Base-by-base conservation (phyloP, 2,113 vertebrate genomes). In the Todiramphus saurophagus region DNA sequence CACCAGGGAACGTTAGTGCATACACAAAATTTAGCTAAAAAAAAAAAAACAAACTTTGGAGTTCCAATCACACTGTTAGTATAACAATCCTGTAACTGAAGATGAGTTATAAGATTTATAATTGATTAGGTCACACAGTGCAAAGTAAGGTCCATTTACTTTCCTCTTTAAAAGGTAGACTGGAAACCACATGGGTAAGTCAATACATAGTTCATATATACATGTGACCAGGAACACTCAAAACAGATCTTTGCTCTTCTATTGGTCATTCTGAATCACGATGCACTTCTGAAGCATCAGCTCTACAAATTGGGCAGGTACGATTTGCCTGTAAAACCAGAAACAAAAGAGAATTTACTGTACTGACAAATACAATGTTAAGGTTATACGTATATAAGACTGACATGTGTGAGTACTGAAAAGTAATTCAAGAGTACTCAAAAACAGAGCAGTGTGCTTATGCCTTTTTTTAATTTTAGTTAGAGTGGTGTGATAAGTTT, bases 291-390 rank as follows among this genome's bases (percentile, higher is more conserved):
- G 99, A 99, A 93, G 99, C 99, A 95, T 99, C 99, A 81, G 99
- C 99, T 98, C 99, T 98, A 96, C 99, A 99, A 97, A 99, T 99
- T 4, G 99, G 99, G 96, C 99, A 99, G 87, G 99, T 99, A 91
- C 99, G 98, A 97, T 99, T 99, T 69, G 99, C 99, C 99, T 99
- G 96, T 64, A 97, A 98, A 86, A 97, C 2, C 95, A 93, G 87
- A 94, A 93, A 76, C 9, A 81, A 69, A 48, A 94, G 11, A 94
- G 28, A 5, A 30, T 39, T 72, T 90, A 78, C 35, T 58, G 44
- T 77, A 87, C 16, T 67, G 72, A 46, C 16, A 88, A 69, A 58
- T 4, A 82, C 20, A 53, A 18, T 28, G 37, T 66, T 55, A 31
- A 75, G 31, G 35, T 56, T 62, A 62, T 4, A 7, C 14, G 11